Conservation (phyloP, 1,140 invertebrate species). For the Caenorhabditis remanei region DNA sequence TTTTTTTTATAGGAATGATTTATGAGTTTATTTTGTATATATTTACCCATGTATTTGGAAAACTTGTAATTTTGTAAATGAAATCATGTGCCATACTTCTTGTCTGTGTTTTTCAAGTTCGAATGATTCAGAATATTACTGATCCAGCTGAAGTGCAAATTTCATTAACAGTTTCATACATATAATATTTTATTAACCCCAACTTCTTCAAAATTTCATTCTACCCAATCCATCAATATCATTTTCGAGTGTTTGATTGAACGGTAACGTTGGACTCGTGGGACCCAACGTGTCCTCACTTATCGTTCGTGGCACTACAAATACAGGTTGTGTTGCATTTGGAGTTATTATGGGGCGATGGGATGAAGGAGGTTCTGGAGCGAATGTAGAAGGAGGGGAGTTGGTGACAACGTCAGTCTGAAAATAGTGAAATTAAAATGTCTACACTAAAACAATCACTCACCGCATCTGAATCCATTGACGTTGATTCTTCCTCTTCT, state of each 20-base stretch:
- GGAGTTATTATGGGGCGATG: neutral
- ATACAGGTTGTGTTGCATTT: neutral
- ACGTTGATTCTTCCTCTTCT: slow-evolving; percentile 13
- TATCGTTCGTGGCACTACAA: neutral
- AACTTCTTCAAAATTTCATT: neutral
- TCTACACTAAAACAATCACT: neutral
- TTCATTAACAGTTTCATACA: too few species aligned
- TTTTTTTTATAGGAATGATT: too few species aligned
- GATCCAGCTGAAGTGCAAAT: too few species aligned
- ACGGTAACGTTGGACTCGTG: neutral
- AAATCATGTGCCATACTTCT: too few species aligned
- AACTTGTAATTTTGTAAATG: too few species aligned
- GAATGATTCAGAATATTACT: too few species aligned
- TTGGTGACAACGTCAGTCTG: neutral
- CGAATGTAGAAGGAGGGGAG: neutral
- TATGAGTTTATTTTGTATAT: too few species aligned
- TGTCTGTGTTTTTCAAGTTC: too few species aligned
- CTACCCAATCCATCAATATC: neutral
- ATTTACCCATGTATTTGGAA: too few species aligned
- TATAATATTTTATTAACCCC: too few species aligned
- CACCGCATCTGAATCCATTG: slow-evolving; percentile 14
- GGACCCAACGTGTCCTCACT: slow-evolving; percentile 6
- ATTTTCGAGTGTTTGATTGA: neutral
- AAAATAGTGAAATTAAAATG: neutral
- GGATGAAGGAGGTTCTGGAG: neutral